These are phyloP conservation scores for Cyprinella venusta DNA, from an alignment of 2,797 vertebrate species.

Conservation along the genomic window DNA sequence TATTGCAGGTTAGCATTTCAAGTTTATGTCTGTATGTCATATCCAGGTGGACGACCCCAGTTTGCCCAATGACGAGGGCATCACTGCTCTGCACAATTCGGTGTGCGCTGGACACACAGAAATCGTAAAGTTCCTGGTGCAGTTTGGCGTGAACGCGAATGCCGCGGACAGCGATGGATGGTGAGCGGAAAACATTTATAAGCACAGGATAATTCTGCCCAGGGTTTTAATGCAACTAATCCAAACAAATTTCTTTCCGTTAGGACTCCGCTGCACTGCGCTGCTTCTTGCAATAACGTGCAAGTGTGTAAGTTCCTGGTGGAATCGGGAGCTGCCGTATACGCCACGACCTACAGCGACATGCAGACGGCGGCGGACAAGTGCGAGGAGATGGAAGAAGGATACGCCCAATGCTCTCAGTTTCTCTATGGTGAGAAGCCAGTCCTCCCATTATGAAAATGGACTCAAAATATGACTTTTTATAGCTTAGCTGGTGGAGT, in stretches of 20 bases:
- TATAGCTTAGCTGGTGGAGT: not conserved
- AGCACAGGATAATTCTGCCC: not conserved
- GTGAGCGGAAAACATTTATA: constrained; percentile 74
- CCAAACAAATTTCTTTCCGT: not conserved
- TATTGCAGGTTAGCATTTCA: not conserved
- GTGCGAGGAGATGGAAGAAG: constrained; percentile 96
- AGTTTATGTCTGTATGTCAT: not conserved
- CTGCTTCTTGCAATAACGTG: constrained; percentile 95
- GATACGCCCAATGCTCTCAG: constrained; percentile 94
- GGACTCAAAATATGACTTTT: not conserved
- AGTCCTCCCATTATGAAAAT: not conserved
- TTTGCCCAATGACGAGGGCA: constrained; percentile 92
- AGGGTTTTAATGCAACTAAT: not conserved
- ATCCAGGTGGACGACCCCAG: constrained; percentile 92
- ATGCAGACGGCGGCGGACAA: constrained; percentile 94
- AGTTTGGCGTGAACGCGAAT: constrained; percentile 94
- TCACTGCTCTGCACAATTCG: constrained; percentile 93
- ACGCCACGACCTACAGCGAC: constrained; percentile 93
- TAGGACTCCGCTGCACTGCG: constrained; percentile 95
- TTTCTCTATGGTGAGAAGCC: constrained; percentile 89
- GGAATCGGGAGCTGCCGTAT: constrained; percentile 91
- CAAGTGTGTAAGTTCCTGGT: constrained; percentile 95
- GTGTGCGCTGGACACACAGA: constrained; percentile 95
- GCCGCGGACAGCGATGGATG: constrained; percentile 96
- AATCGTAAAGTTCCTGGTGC: constrained; percentile 93